phyloP scores from a whole-genome alignment of 2,888 invertebrate species.

The Smittia sp. region DNA sequence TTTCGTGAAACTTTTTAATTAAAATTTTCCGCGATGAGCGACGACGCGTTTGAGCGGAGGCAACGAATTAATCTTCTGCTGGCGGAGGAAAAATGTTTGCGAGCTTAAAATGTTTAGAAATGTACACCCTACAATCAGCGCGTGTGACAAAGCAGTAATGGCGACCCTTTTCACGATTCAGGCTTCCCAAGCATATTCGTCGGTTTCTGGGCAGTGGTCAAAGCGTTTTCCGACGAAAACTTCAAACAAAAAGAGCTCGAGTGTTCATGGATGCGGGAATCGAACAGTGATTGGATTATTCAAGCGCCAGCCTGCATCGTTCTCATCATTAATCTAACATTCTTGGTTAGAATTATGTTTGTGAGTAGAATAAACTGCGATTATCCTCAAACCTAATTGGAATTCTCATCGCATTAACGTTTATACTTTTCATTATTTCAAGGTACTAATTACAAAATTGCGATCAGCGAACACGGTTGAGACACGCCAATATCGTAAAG shows the following conservation, averaged over 20 bases:
- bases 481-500: slow-evolving; percentile 86
- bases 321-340: slow-evolving; percentile 76
- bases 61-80: no score
- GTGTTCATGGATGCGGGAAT: slow-evolving; percentile 78
- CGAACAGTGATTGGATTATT: slow-evolving; percentile 83
- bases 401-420: background rate
- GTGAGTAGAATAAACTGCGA: slow-evolving; percentile 56
- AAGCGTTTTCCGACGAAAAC: slow-evolving; percentile 27
- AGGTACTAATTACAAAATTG: slow-evolving; percentile 91
- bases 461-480: slow-evolving; percentile 86
- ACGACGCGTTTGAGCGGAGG: no score
- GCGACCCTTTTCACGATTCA: slow-evolving; percentile 28
- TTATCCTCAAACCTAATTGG: background rate
- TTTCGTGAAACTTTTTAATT: no score
- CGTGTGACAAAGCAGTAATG: background rate
- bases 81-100: no score
- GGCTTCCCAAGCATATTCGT: slow-evolving; percentile 44
- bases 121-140: background rate
- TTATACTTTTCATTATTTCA: slow-evolving; percentile 45
- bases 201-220: slow-evolving; percentile 43
- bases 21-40: no score
- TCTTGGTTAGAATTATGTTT: slow-evolving; percentile 84
- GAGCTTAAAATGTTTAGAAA: background rate
- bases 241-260: slow-evolving; percentile 55
- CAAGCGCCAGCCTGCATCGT: slow-evolving; percentile 80